Evolutionary conservation across 2,888 invertebrate genomes (phyloP), one percentile per base, ranked within the genome.

Genomic region (Pteria penguin): DNA sequence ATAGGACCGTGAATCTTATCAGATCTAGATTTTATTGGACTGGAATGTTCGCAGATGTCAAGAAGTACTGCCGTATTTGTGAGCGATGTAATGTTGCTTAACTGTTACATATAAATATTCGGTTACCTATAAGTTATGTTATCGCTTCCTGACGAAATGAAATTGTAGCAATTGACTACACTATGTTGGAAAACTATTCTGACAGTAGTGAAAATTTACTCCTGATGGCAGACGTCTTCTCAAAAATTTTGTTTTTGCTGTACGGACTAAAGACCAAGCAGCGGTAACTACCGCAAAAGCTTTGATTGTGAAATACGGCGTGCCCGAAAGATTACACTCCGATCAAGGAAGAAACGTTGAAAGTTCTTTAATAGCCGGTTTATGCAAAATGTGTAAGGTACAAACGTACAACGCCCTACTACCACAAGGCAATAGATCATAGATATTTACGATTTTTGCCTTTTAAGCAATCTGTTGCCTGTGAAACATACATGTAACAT

Each of bases 201-300:
- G 62, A 76, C 68, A 79, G 80, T 5, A 14, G 33, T 3, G 82
- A 84, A 60, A 79, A 84, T 63, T 80, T 84, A 11, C 60, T 85
- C n/a, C 82, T 84, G 2, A 73, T 84, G 66, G 80, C 83, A 0
- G 84, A 82, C 54, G 75, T 81, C 18, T 84, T 82, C 66, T 81
- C 78, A 22, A 80, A 82, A 57, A n/a, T n/a, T 85, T 69, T 32
- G 76, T 82, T 0, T 71, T 74, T 26, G 81, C 84, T 2, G 33
- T 80, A 24, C 80, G 82, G 8, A 79, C 82, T 4, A 76, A 70
- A 26, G 71, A 84, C 55, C 82, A 83, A 61, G 70, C 58, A 1
- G 83, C 80, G 8, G 63, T 31, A 33, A 80, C 80, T 4, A 82
- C 82, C 11, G 83, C 82, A 1, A 63, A 72, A 24, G 68, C 72